These are phyloP conservation scores for Rachycentron canadum DNA, from an alignment of 2,797 vertebrate genomes.

Conservation along the genomic window DNA sequence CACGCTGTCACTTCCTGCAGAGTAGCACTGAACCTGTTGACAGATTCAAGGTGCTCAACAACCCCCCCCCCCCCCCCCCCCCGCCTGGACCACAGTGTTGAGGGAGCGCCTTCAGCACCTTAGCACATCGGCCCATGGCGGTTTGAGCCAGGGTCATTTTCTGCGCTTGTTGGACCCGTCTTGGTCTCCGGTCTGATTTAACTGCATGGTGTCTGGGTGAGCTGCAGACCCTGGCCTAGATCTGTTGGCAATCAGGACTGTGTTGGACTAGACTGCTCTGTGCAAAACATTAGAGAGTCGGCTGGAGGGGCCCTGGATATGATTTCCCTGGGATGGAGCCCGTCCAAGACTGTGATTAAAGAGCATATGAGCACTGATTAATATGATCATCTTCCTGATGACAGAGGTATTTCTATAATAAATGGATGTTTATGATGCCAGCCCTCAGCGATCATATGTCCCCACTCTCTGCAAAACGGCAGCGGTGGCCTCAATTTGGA, in stretches of 20 bases:
- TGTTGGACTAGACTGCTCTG: conserved; percentile 44
- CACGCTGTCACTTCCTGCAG: conserved; percentile 22
- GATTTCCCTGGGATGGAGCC: conserved; percentile 71
- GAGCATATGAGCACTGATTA: conserved; percentile 82
- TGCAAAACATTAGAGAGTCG: conserved; percentile 62
- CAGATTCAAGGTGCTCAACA: conserved; percentile 43
- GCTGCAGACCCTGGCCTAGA: conserved; percentile 61
- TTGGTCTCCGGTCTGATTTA: conserved; percentile 43
- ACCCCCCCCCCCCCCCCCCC: too few relatives aligned
- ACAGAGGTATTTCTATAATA: conserved; percentile 78
- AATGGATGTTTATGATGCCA: conserved; percentile 76
- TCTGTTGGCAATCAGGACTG: conserved; percentile 69
- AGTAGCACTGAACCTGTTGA: conserved; percentile 23
- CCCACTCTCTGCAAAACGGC: conserved; percentile 40
- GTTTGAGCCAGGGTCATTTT: conserved; percentile 37
- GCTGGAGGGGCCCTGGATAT: conserved; percentile 65
- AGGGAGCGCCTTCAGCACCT: not conserved
- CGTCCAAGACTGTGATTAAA: conserved; percentile 82
- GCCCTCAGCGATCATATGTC: conserved; percentile 48
- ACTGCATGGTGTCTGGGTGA: conserved; percentile 39
- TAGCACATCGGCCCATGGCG: conserved; percentile 25
- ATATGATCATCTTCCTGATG: conserved; percentile 76
- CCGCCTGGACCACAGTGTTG: not conserved
- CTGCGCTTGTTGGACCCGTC: conserved; percentile 26
- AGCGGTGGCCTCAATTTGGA: conserved; percentile 57